Base-by-base conservation (phyloP, 2,888 invertebrate species). In the Eupithecia centaureata region DNA sequence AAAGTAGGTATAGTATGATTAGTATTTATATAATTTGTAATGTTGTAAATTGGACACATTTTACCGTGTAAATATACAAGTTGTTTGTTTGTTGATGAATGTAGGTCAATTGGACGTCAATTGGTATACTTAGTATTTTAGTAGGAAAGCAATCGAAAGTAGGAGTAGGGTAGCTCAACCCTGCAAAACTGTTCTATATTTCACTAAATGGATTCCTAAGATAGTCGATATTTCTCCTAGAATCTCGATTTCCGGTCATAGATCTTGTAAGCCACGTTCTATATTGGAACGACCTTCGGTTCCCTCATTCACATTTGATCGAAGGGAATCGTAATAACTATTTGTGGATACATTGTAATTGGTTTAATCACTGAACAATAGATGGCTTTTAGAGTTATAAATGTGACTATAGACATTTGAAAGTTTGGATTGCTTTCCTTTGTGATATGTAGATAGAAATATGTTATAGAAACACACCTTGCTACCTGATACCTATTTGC, bases 291-390 rank as follows among this genome's bases (percentile, higher is more conserved):
- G 65, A 51, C 69, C 57, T 69, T 67, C 64, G 42, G 63, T 61
- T 52, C 63, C 65, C 63, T 57, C 47, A 66, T 66, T 42, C 59
- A 63, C 61, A 58, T 58, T 52, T 65, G 67, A 69, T 72, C 63
- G 65, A 72, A 69, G 72, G 71, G 62, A 65, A 67, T 70, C 60
- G 67, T 63, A 61, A 72, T 72, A 69, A 67, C 61, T 63, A 57
- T 67, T 67, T 69, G 65, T 61, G 63, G 72, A 63, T 35, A 51
- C 60, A 27, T 58, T 65, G 63, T 70, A 72, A 72, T 72, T 72
- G 65, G 69, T 67, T 67, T 67, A 67, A 70, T 65, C 68, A 68
- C 68, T 66, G 69, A 63, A 65, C 69, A 63, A 66, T 66, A 63
- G 57, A 66, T 66, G 58, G 63, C 22, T 70, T 56, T 57, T 33